A percentile compares a stretch with the other conserved stretches of the same genome.
phyloP scores from a whole-genome alignment of 2,888 invertebrate genomes.

The Phaonia tiefii region DNA sequence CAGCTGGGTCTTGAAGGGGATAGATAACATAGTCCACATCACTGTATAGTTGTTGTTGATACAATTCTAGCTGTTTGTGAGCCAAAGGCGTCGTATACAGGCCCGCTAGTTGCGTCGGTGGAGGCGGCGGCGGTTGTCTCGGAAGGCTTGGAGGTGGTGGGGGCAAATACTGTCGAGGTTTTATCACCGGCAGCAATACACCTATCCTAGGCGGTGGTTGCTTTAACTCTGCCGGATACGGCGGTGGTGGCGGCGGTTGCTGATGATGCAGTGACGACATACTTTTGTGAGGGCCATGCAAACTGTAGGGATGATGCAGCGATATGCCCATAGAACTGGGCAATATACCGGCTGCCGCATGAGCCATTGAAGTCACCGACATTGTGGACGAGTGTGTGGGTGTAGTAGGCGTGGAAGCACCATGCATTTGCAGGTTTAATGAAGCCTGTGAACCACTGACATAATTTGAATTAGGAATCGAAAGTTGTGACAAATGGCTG shows the following conservation, averaged over 20 bases:
- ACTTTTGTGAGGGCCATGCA: constrained; percentile 84
- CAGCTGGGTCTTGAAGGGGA: constrained; percentile 92
- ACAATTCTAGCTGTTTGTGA: constrained; percentile 90
- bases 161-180: constrained; percentile 83
- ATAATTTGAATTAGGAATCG: constrained; percentile 76
- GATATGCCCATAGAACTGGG: constrained; percentile 79
- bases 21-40: constrained; percentile 96
- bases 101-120: constrained; percentile 86
- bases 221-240: constrained; percentile 81
- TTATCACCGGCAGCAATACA: constrained; percentile 84
- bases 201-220: constrained; percentile 82
- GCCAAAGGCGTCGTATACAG: constrained; percentile 87
- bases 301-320: constrained; percentile 82
- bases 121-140: constrained; percentile 83
- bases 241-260: constrained; percentile 78
- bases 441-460: constrained; percentile 74
- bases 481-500: constrained; percentile 74
- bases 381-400: constrained; percentile 70
- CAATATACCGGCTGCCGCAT: constrained; percentile 67
- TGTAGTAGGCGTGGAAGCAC: constrained; percentile 76
- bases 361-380: constrained; percentile 67
- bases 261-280: constrained; percentile 81
- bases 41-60: constrained; percentile 93
- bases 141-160: constrained; percentile 86
- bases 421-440: constrained; percentile 67